phyloP scores from a whole-genome alignment of 1,140 invertebrate species.

The Armadillidium nasatum region DNA sequence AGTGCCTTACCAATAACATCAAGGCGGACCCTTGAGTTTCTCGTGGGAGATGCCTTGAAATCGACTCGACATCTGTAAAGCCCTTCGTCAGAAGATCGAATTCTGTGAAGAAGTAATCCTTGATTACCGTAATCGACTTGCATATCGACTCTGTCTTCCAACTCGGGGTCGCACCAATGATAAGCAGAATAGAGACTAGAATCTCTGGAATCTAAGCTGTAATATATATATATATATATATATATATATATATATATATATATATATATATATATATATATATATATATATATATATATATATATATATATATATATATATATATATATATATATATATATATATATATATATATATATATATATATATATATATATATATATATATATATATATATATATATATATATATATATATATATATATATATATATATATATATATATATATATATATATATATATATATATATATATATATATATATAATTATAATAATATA shows the following conservation, averaged over 20 bases:
- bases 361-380: constrained; percentile 24
- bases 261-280: constrained; percentile 24
- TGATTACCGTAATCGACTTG: constrained; percentile 62
- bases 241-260: neutral
- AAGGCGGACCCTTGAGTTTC: constrained; percentile 69
- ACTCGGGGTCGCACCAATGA: constrained; percentile 29
- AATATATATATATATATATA: constrained; percentile 10
- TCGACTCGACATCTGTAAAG: constrained; percentile 81
- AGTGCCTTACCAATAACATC: constrained; percentile 69
- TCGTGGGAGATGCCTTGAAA: constrained; percentile 71
- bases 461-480: too few species aligned
- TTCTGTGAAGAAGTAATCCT: constrained; percentile 65
- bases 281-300: neutral
- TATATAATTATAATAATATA: too few species aligned
- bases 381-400: neutral
- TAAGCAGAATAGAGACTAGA: constrained; percentile 13
- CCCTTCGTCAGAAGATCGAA: constrained; percentile 66
- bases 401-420: constrained; percentile 21
- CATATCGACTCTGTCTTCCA: constrained; percentile 67
- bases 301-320: constrained; percentile 23
- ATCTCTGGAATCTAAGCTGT: constrained; percentile 37
- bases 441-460: too few species aligned
- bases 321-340: constrained; percentile 8
- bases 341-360: constrained; percentile 1
- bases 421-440: constrained; percentile 7